These are phyloP conservation scores for Mylabris sibirica DNA, from an alignment of 2,888 invertebrate species.

Conservation along the genomic window DNA sequence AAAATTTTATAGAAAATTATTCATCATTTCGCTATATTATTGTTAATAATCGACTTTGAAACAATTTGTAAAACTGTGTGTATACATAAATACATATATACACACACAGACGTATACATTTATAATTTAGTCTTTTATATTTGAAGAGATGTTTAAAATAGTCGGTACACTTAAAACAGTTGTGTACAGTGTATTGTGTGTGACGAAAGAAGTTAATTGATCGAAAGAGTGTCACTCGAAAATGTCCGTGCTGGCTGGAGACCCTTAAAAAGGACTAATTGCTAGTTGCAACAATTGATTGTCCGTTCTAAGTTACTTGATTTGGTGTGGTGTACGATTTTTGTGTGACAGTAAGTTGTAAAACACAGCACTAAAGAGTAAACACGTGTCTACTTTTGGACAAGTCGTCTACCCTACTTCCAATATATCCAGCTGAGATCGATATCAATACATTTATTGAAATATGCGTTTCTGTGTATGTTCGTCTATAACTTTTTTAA, in stretches of 20 bases:
- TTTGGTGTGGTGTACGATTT: conserved; percentile 19
- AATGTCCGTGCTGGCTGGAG: conserved; percentile 56
- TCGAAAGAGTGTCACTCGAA: conserved; percentile 59
- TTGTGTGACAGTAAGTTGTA: conserved; percentile 46
- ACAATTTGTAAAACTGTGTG: background rate
- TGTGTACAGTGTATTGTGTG: conserved; percentile 1
- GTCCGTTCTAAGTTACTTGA: conserved; percentile 22
- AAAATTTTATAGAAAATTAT: background rate
- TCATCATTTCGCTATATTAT: background rate
- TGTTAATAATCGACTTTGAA: background rate
- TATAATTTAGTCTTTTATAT: background rate
- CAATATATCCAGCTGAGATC: conserved; percentile 45
- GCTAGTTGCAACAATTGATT: conserved; percentile 55
- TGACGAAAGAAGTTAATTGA: conserved; percentile 49
- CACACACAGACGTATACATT: background rate
- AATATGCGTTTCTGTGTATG: conserved; percentile 44
- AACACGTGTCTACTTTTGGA: conserved; percentile 47
- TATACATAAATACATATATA: too few species aligned
- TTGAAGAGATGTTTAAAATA: background rate
- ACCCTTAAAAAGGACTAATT: conserved; percentile 52
- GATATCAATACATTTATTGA: conserved; percentile 54
- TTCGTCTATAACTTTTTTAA: background rate
- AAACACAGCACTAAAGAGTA: conserved; percentile 48
- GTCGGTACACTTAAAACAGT: background rate
- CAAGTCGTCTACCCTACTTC: conserved; percentile 35